Conservation (phyloP, 2,888 invertebrate genomes). For the Cephus runcator region DNA sequence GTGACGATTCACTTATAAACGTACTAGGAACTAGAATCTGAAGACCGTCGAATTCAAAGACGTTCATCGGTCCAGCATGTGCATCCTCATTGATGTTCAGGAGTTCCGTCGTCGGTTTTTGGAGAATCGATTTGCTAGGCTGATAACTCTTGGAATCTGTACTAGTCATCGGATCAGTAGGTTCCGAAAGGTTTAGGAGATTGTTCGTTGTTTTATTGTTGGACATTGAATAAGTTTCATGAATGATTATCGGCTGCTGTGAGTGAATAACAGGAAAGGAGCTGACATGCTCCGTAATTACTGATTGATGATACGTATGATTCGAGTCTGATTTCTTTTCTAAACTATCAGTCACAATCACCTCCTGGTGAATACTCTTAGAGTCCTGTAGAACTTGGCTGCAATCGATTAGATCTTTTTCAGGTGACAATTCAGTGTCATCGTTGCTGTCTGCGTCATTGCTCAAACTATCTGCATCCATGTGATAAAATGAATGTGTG, state of each 20-base stretch:
- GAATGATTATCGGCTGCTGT: conserved; percentile 42
- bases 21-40: conserved; percentile 64
- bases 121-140: conserved; percentile 45
- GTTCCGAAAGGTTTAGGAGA: conserved; percentile 47
- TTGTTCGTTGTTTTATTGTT: conserved; percentile 35
- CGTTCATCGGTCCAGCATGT: conserved; percentile 63
- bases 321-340: conserved; percentile 15
- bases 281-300: conserved; percentile 49
- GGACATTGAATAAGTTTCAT: conserved; percentile 41
- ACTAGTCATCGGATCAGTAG: conserved; percentile 52
- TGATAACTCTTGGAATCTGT: conserved; percentile 54
- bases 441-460: conserved; percentile 49
- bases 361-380: conserved; percentile 28
- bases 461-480: conserved; percentile 45
- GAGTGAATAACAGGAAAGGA: conserved; percentile 47
- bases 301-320: conserved; percentile 45
- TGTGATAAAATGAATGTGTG: conserved; percentile 47
- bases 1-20: conserved; percentile 63
- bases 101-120: conserved; percentile 57
- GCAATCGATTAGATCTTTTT: conserved; percentile 51
- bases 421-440: conserved; percentile 27
- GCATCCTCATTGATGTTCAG: conserved; percentile 62
- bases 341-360: conserved; percentile 17
- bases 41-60: conserved; percentile 68
- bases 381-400: conserved; percentile 35